Evolutionary conservation across 2,888 invertebrate species (phyloP).

Genomic region (Drosophila helvetica): DNA sequence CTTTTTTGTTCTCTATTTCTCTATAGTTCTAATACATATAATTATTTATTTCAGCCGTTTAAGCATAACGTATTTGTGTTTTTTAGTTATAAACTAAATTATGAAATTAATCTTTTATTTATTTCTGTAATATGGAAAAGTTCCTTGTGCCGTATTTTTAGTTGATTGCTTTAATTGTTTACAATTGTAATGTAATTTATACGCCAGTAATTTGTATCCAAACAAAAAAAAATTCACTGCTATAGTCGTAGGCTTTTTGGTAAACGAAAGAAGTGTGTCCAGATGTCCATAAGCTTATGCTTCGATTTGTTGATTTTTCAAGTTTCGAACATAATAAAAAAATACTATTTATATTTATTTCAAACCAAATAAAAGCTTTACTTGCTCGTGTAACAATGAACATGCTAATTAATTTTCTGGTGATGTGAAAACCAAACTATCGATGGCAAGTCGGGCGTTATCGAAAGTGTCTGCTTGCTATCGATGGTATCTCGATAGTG

Average conservation of each 20-base stretch:
- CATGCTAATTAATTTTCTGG: too few species aligned
- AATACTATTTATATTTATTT: conserved; percentile 12
- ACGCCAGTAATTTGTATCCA: conserved; percentile 4
- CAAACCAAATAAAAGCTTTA: conserved; percentile 59
- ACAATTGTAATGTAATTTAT: neutral
- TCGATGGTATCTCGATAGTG: too few species aligned
- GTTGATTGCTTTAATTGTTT: conserved; percentile 21
- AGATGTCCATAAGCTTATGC: neutral
- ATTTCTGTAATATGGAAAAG: conserved; percentile 39
- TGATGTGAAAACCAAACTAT: too few species aligned
- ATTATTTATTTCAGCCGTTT: conserved; percentile 9
- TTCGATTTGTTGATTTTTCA: neutral
- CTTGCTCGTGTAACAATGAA: conserved; percentile 41
- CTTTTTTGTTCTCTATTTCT: conserved; percentile 19
- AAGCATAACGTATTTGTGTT: conserved; percentile 17
- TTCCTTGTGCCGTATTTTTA: conserved; percentile 70
- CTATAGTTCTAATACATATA: conserved; percentile 1
- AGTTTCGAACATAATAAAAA: conserved; percentile 4
- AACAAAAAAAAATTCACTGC: conserved; percentile 8
- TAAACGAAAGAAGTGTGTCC: conserved; percentile 6
- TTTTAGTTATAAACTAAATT: conserved; percentile 33
- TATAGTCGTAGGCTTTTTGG: neutral
- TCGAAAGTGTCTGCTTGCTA: too few species aligned
- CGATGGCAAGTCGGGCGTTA: too few species aligned
- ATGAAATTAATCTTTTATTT: conserved; percentile 8